Evolutionary conservation across 2,888 invertebrate genomes (phyloP), one percentile per base, ranked within the genome.

Genomic region (Chymomyza amoena): DNA sequence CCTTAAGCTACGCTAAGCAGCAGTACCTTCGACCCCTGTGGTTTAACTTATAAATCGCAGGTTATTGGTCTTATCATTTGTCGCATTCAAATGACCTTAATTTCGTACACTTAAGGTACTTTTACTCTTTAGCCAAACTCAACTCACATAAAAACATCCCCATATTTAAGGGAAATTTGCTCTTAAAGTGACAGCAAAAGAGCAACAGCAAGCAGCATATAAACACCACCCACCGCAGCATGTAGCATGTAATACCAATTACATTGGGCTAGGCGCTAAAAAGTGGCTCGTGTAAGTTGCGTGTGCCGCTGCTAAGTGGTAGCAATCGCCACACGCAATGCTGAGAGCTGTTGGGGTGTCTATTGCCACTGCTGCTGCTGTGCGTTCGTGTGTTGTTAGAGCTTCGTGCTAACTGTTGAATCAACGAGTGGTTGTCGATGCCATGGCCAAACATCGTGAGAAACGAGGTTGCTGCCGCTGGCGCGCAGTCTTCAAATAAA

Each of bases 401-500:
- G 69, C 51, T 16, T 76, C 75, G 74, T 76, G 78, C 64, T 72
- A 85, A 87, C 85, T 85, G 85, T 85, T 85, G 85, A 85, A 85
- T 85, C 87, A 85, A 81, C 77, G 88, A 87, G 80, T 89, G 87
- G 88, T 88, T 89, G 80, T 79, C 83, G 87, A 81, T 64, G 68
- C 13, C 52, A 16, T 68, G 69, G 64, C 73, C 82, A 32, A 75
- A 72, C 70, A 20, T 5, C 45, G 9, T 73, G 66, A 63, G 60
- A 76, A 75, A 62, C 76, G 67, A 73, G 68, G 69, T 68, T 60
- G 68, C 59, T 61, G 45, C n/a, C 61, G 18, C 18, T 15, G 50
- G 52, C 62, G 69, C 70, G 79, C 77, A 90, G 90, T 90, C 79
- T 73, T 77, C 64, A 77, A 73, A 82, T 77, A 85, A 84, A 85